Evolutionary conservation across 2,113 vertebrate genomes (phyloP), one percentile per base, ranked within the genome.

Genomic region (Falco punctatus): DNA sequence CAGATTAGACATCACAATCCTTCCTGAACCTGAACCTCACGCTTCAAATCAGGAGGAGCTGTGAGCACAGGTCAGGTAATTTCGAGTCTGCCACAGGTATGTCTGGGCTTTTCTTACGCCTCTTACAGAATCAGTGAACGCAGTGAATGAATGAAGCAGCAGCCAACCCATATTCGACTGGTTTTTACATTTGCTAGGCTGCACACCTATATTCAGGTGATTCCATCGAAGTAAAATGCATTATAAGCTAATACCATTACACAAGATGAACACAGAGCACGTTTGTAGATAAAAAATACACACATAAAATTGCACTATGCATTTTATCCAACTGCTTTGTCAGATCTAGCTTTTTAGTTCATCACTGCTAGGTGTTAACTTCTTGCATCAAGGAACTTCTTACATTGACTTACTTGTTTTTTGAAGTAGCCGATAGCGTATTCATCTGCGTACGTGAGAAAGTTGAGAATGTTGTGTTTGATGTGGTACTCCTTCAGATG

Each of bases 371-470:
- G 28, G 82, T 51, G 33, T 20, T 65, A 65, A 51, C 44, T 65
- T 67, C 18, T 46, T 35, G 22, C 10, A 85, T 3, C 3, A 67
- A 73, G 42, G 27, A 26, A 75, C n/a, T 81, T 74, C 65, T 70
- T 75, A 72, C 15, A 33, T 8, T 54, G 62, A 97, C 96, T 95
- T 90, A 99, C 99, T 98, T 99, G 99, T 97, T 99, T 99, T 97
- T 99, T 99, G 97, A 99, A 99, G 98, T 99, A 99, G 69, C 99
- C 99, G 1, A 99, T 99, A 81, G 99, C 99, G 64, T 99, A 99
- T 97, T 99, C 99, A 92, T 99, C 99, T n/a, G 99, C 99, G 23
- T 99, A 99, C 0, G 99, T 99, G 79, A 99, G 99, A 64, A 99
- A 99, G 98, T 99, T 99, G 94, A 99, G 98, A 95, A 99, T 99